Conservation (phyloP, 2,113 vertebrate genomes). For the Elaphurus davidianus region DNA sequence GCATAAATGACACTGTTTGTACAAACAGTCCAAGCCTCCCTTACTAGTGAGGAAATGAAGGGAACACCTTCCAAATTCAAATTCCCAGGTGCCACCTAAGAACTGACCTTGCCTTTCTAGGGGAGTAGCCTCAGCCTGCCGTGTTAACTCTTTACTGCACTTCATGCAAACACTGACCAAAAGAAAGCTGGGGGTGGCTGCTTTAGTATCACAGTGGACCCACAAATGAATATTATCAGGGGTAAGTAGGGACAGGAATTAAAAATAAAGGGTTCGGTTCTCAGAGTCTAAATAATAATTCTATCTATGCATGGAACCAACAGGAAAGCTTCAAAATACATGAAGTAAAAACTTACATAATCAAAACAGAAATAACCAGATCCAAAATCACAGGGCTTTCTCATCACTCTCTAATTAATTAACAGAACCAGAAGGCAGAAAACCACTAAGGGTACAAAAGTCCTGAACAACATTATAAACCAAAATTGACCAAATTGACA, state of each 20-base stretch:
- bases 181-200: neutral
- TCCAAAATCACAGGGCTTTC: neutral
- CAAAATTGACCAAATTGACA: neutral
- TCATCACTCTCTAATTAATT: neutral
- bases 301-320: neutral
- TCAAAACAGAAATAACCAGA: neutral
- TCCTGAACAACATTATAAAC: neutral
- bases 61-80: neutral
- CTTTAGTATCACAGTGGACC: neutral
- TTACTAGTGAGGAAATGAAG: neutral
- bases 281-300: neutral
- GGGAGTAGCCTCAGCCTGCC: neutral
- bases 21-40: neutral
- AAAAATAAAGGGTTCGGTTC: neutral
- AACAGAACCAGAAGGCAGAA: neutral
- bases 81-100: neutral
- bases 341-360: neutral
- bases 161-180: neutral
- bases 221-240: neutral
- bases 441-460: neutral
- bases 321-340: neutral
- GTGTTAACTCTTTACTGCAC: neutral
- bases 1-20: neutral
- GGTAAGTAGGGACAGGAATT: neutral
- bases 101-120: neutral